These are phyloP conservation scores for Rhynchopsitta pachyrhyncha DNA, from an alignment of 2,113 vertebrate species.

Conservation along the genomic window DNA sequence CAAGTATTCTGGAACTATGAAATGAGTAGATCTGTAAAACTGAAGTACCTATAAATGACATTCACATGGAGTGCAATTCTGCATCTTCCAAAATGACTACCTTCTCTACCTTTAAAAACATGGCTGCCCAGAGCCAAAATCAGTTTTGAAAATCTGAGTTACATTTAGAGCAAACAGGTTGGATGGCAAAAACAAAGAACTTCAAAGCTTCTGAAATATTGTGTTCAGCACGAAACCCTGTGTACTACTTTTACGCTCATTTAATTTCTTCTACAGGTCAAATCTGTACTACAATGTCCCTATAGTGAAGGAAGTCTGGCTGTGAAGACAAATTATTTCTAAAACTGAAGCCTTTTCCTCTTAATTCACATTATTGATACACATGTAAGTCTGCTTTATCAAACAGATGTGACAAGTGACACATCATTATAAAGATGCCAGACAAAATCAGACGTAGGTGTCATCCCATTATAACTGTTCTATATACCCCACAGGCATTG, in stretches of 20 bases:
- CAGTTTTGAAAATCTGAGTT: background rate
- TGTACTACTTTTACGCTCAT: background rate
- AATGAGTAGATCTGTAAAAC: background rate
- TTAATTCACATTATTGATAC: background rate
- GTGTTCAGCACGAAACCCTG: background rate
- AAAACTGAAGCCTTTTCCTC: conserved; percentile 2
- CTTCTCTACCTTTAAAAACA: background rate
- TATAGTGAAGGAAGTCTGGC: background rate
- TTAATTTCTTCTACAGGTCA: background rate
- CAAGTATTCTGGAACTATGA: background rate
- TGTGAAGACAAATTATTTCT: background rate
- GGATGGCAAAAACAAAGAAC: background rate
- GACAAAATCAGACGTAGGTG: background rate
- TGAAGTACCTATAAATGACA: background rate
- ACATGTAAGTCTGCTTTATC: background rate
- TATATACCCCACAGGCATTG: background rate
- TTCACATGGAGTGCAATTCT: background rate
- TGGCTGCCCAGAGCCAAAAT: background rate
- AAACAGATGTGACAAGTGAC: conserved; percentile 22
- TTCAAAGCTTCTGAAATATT: background rate
- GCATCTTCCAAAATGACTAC: background rate
- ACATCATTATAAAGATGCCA: background rate
- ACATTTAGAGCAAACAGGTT: background rate
- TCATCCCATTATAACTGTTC: background rate
- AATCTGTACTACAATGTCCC: background rate